These are phyloP conservation scores for Hypothenemus hampei DNA, from an alignment of 1,140 invertebrate species.

Conservation along the genomic window DNA sequence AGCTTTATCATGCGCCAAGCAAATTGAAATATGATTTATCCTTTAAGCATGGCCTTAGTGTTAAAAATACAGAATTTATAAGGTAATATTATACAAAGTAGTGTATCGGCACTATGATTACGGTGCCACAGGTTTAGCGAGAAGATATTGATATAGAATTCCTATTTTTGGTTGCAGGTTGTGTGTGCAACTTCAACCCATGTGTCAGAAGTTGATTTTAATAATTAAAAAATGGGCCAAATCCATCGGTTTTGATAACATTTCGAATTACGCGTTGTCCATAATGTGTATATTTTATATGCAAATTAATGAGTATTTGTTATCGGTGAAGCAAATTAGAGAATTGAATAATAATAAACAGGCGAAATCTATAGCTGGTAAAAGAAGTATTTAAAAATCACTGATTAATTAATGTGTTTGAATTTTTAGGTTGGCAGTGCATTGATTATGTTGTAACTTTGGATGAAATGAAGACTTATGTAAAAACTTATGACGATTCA, in stretches of 20 bases:
- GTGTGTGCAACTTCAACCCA: slow-evolving; percentile 43
- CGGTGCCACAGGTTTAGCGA: too few relatives aligned
- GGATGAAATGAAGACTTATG: slow-evolving; percentile 24
- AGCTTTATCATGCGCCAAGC: slow-evolving; percentile 47
- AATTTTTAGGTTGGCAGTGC: slow-evolving; percentile 40
- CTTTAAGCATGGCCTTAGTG: slow-evolving; percentile 51
- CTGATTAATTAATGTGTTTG: background rate
- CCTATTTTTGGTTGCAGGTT: slow-evolving; percentile 42
- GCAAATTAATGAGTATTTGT: slow-evolving; percentile 37
- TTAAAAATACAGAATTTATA: slow-evolving; percentile 52
- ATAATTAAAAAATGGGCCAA: slow-evolving; percentile 52
- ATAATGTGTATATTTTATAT: slow-evolving; percentile 48
- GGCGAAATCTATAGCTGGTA: slow-evolving; percentile 35
- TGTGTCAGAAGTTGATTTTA: slow-evolving; percentile 42
- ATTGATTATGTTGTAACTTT: slow-evolving; percentile 31
- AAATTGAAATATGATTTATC: slow-evolving; percentile 53
- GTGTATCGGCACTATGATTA: background rate
- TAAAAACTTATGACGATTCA: slow-evolving; percentile 25
- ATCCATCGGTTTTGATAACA: slow-evolving; percentile 38
- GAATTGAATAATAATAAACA: slow-evolving; percentile 27
- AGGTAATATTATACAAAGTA: slow-evolving; percentile 39
- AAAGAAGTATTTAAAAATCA: slow-evolving; percentile 11
- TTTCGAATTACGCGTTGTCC: slow-evolving; percentile 47
- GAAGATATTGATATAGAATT: too few relatives aligned
- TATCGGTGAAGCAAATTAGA: slow-evolving; percentile 33